Percentiles rank a stretch among this genome's conserved stretches.
Conservation (phyloP, 2,113 vertebrate species). For the Pontoporia blainvillei region DNA sequence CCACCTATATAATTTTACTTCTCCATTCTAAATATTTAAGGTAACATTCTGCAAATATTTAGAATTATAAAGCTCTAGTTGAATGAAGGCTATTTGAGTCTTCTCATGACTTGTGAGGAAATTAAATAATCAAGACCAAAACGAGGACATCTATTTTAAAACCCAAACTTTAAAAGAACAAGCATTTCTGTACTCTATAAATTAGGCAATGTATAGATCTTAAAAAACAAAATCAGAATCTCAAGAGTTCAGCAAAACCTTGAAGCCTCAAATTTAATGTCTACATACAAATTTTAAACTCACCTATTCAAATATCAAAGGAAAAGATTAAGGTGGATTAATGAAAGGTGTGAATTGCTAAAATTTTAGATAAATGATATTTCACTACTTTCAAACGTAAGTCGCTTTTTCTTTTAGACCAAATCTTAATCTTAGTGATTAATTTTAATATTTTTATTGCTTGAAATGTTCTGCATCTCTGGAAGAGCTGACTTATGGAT, state of each 20-base stretch:
- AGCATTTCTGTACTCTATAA: background rate
- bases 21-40: background rate
- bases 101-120: slow-evolving; percentile 3
- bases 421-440: background rate
- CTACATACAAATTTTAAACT: background rate
- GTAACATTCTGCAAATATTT: background rate
- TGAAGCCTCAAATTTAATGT: background rate
- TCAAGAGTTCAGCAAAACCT: background rate
- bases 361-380: background rate
- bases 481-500: background rate
- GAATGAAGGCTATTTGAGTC: background rate
- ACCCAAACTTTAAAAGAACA: background rate
- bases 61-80: background rate
- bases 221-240: background rate
- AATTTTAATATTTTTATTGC: slow-evolving; percentile 2
- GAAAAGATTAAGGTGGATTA: slow-evolving; percentile 1
- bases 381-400: background rate
- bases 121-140: background rate
- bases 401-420: background rate
- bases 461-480: background rate
- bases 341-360: slow-evolving; percentile 26
- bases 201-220: background rate
- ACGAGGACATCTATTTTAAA: background rate
- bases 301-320: background rate
- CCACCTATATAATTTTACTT: background rate